Conservation (phyloP, 2,113 vertebrate genomes). For the Oncorhynchus tshawytscha region DNA sequence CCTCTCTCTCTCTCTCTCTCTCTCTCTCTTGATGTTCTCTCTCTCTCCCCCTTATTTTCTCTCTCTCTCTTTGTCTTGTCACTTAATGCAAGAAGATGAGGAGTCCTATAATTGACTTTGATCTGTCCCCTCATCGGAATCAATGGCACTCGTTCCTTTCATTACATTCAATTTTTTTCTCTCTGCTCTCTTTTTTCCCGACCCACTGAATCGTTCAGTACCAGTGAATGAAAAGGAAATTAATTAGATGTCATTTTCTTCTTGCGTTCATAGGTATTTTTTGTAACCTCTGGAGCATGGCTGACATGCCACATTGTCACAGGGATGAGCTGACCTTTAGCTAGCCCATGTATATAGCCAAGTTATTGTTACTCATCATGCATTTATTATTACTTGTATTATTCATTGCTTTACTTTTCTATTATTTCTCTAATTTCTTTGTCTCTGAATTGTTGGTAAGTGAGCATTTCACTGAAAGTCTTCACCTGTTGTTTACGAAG, state of each 20-base stretch:
- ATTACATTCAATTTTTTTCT: slow-evolving; percentile 37
- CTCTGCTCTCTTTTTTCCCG: neutral
- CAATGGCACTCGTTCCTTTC: slow-evolving; percentile 58
- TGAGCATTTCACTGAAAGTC: too few species aligned
- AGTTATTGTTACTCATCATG: too few species aligned
- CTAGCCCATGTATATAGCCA: neutral
- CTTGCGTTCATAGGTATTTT: slow-evolving; percentile 12
- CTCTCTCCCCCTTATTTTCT: neutral
- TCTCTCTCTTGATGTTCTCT: slow-evolving; percentile 9
- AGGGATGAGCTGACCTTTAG: slow-evolving; percentile 30
- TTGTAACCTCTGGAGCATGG: slow-evolving; percentile 2
- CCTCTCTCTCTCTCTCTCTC: neutral
- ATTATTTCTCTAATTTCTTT: too few species aligned
- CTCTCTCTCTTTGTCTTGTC: slow-evolving; percentile 18
- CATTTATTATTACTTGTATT: too few species aligned
- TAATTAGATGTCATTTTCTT: slow-evolving; percentile 12
- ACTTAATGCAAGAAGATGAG: slow-evolving; percentile 58
- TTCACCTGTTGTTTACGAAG: too few species aligned
- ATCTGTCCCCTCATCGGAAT: slow-evolving; percentile 62
- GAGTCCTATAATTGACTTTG: slow-evolving; percentile 51
- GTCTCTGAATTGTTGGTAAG: too few species aligned
- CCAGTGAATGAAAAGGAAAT: neutral
- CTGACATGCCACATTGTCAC: slow-evolving; percentile 11
- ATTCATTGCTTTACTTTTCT: too few species aligned
- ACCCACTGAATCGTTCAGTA: slow-evolving; percentile 8